Percentiles rank a stretch among this genome's conserved stretches.
phyloP scores from a whole-genome alignment of 2,113 vertebrate genomes.

The Myiozetetes cayanensis region DNA sequence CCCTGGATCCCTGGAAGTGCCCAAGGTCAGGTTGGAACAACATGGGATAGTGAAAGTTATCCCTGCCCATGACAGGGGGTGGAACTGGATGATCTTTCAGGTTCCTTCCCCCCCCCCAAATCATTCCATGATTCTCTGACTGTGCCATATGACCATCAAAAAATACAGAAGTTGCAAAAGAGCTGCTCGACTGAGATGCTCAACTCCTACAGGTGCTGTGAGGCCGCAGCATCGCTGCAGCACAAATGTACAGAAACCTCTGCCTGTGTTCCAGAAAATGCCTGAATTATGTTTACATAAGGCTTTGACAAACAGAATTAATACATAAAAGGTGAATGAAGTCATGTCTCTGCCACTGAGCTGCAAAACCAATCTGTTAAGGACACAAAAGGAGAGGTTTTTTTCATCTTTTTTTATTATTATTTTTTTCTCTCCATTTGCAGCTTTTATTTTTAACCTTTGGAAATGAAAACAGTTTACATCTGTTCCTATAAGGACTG shows the following conservation, averaged over 20 bases:
- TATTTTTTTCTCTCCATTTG: background rate
- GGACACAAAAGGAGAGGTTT: background rate
- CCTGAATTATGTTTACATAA: background rate
- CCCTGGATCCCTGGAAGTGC: background rate
- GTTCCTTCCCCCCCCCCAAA: background rate
- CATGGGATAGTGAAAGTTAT: fast-evolving
- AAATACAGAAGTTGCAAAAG: background rate
- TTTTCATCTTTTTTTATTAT: background rate
- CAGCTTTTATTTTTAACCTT: background rate
- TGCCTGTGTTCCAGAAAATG: background rate
- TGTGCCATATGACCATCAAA: background rate
- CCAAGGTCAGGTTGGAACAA: background rate
- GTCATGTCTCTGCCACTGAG: background rate
- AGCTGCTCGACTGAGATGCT: background rate
- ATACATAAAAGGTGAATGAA: background rate
- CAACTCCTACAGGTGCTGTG: background rate
- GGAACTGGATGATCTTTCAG: background rate
- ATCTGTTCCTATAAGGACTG: background rate
- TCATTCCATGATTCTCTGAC: background rate
- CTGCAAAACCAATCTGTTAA: background rate
- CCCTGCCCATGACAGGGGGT: background rate
- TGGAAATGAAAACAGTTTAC: background rate
- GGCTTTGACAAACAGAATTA: background rate
- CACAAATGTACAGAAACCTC: background rate
- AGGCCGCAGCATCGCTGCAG: background rate